Evolutionary conservation across 2,113 vertebrate species (phyloP).

Genomic region (Anser cygnoides): DNA sequence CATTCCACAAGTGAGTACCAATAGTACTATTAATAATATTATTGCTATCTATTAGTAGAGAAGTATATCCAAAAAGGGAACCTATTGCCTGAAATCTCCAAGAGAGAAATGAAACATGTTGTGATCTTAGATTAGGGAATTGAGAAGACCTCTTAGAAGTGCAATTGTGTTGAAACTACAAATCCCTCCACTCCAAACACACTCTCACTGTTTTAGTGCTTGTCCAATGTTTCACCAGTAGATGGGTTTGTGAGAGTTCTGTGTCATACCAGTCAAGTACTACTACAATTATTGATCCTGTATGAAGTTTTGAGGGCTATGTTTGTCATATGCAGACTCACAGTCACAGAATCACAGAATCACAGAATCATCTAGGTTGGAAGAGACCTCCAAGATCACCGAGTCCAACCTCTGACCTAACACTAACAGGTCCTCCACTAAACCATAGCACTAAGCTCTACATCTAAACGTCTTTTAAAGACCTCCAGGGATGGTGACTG

Average conservation of each 20-base stretch:
- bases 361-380: too few species aligned
- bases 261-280: neutral
- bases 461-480: too few species aligned
- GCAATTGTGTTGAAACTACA: neutral
- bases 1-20: neutral
- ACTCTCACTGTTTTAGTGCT: neutral
- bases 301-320: neutral
- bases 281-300: neutral
- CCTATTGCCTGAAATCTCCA: neutral
- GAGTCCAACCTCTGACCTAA: too few species aligned
- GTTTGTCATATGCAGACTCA: neutral
- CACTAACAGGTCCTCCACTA: too few species aligned
- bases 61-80: neutral
- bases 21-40: neutral
- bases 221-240: neutral
- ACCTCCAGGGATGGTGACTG: too few species aligned
- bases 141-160: neutral
- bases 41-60: neutral
- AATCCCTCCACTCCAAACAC: neutral
- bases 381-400: too few species aligned
- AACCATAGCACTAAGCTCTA: too few species aligned
- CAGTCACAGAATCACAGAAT: too few species aligned
- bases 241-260: neutral
- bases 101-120: neutral
- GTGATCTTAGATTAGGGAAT: neutral